Evolutionary conservation across 2,797 vertebrate genomes (phyloP), one percentile per base, ranked within the genome.

Genomic region (Sebastiscus albofasciatus): DNA sequence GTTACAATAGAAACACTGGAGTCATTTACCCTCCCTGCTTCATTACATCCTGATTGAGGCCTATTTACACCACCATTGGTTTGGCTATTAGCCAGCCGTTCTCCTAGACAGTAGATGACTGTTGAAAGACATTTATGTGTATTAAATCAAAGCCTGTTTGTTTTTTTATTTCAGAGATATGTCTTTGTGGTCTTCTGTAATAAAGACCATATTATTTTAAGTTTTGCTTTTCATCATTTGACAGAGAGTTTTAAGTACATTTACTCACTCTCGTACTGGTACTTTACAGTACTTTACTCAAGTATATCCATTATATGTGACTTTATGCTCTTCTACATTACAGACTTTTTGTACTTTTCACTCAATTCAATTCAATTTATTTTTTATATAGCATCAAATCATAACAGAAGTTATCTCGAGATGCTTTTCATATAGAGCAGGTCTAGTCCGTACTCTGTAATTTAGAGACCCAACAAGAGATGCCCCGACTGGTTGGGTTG

Each of bases 1-100:
- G 69, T 80, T 82, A 90, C 88, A 93, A 91, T 79, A 89, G 90
- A 89, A 89, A 91, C 79, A 91, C 81, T 82, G 8, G 69, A 89
- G 83, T 85, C 87, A 85, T 93, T 90, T 90, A 92, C 74, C 46
- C 75, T 79, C 64, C n/a, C 68, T 31, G 80, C 88, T 90, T 90
- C 89, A 89, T 89, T 89, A 86, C 67, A 75, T 64, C 34, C 76
- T 77, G 75, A 90, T 87, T 87, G 79, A 79, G 69, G 49, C 31
- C 64, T 75, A 64, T 87, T 84, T 83, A 82, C 55, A 29, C 46
- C 85, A 55, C 70, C 2, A 6, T 67, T 49, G 81, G 75, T 79
- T 87, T 80, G 88, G 75, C 80, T 75, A 62, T 67, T 46, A 36
- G 77, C 83, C 85, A 83, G 54, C 60, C 34, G 67, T 59, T 86